phyloP scores from a whole-genome alignment of 2,888 invertebrate genomes.

The Drosophila vallismaia region DNA sequence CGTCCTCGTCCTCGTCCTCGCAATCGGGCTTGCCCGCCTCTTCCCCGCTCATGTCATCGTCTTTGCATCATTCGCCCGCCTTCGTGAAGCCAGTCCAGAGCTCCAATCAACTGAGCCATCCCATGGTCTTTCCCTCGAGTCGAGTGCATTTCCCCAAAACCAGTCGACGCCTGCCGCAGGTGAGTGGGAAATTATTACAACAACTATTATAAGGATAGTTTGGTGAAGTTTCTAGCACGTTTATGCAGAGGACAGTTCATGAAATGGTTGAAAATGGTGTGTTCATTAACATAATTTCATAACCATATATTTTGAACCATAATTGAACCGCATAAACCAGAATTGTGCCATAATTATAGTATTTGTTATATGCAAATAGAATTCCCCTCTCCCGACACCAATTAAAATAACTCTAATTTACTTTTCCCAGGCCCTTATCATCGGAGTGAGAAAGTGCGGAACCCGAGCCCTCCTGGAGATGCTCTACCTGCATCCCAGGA shows the following conservation, averaged over 20 bases:
- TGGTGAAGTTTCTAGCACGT: too few species aligned
- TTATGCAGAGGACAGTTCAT: too few species aligned
- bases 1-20: slow-evolving; percentile 15
- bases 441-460: slow-evolving; percentile 98
- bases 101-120: slow-evolving; percentile 83
- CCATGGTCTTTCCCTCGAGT: slow-evolving; percentile 84
- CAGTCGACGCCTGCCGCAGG: slow-evolving; percentile 87
- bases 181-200: slow-evolving; percentile 35
- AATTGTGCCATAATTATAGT: too few species aligned
- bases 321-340: too few species aligned
- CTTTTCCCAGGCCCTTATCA: slow-evolving; percentile 90
- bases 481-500: slow-evolving; percentile 96
- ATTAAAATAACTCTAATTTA: too few species aligned
- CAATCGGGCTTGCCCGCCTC: slow-evolving; percentile 23
- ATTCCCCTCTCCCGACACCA: too few species aligned
- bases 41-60: slow-evolving; percentile 4
- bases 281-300: too few species aligned
- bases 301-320: too few species aligned
- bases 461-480: slow-evolving; percentile 98
- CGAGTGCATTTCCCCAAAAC: slow-evolving; percentile 87
- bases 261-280: too few species aligned
- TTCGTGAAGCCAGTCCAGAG: slow-evolving; percentile 75
- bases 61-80: slow-evolving; percentile 77
- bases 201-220: too few species aligned
- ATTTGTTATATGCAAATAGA: too few species aligned